Base-by-base conservation (phyloP, 2,113 vertebrate genomes). In the Psilopogon haemacephalus region DNA sequence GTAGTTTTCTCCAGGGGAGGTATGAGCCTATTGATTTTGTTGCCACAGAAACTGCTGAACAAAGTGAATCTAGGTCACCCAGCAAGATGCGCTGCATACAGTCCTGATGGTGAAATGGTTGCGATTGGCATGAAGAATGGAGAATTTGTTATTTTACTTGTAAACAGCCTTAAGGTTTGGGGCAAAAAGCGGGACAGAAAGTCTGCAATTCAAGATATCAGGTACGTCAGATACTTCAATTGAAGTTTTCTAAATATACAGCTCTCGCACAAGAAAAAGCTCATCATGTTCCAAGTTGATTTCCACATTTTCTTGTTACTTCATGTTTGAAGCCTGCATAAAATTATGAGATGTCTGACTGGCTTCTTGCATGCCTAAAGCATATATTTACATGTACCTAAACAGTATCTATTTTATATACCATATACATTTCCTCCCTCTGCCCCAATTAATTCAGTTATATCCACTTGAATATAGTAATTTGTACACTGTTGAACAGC, bases 91-190 rank as follows among this genome's bases (percentile, higher is more conserved):
- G 98, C 98, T 0, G 97, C 97, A 0, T 99, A 99, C 89, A 99
- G 99, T 84, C 98, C 98, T 2, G 99, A 99, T 0, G 99, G 99
- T 1, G 99, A 99, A 77, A 99, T 99, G 98, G 98, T 99, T 18
- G 98, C 98, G 30, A 99, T 99, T 19, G 99, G 99, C 64, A 98
- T 99, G 99, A 98, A 98, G 97, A 99, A 99, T 1, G 99, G 99
- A 5, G 99, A 99, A 94, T 99, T 99, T 78, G 98, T 99, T 40
- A 68, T 99, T 74, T 97, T 99, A 86, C 96, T 99, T 50, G 99
- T 99, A 63, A 99, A 98, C 95, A 99, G 99, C 28, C 98, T 99
- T 46, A 99, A 98, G 48, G 97, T 99, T 6, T 99, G 99, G 99
- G 98, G 98, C 72, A 99, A 99, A 94, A 99, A 99, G 90, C 94